Base-by-base conservation (phyloP, 2,113 vertebrate genomes). In the Cynocephalus volans region DNA sequence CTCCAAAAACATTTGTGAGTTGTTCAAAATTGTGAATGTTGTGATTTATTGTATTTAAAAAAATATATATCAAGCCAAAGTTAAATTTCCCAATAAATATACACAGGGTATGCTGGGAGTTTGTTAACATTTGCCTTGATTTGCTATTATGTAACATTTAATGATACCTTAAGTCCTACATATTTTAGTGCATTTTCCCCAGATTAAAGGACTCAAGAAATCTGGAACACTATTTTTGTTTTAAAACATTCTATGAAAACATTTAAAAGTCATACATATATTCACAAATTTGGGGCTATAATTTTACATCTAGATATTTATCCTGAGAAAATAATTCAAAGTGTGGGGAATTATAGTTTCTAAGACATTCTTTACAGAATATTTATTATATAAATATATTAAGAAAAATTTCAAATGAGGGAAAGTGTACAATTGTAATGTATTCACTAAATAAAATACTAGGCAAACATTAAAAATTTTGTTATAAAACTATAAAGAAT, bases 11-110 rank as follows among this genome's bases (percentile, higher is more conserved):
- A 15, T 58, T 54, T 58, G 65, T 62, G 18, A 33, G 17, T 48
- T 84, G 56, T 77, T 83, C 36, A 83, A 83, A 95, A 58, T n/a
- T 95, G 31, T 58, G 65, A 95, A 84, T 77, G 19, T 28, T 56
- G 11, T 77, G 23, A 10, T 60, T 67, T 60, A n/a, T 75, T 72
- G 6, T 69, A 62, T 86, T 62, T 31, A 52, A 54, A n/a, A n/a
- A 1, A 89, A 90, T 86, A 91, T 58, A 62, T 17, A 45, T 12
- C 26, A 45, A 96, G 58, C 65, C 26, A 70, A 72, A 90, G 24
- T 80, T 54, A 73, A 50, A 52, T 48, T 72, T 75, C 45, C 75
- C 67, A 45, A 23, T 88, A 80, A 58, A 67, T 52, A 88, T 54
- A 80, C 18, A 15, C 56, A 36, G 33, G 8, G 14, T 23, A 67